Conservation (phyloP, 2,888 invertebrate species). For the Helleia helle region DNA sequence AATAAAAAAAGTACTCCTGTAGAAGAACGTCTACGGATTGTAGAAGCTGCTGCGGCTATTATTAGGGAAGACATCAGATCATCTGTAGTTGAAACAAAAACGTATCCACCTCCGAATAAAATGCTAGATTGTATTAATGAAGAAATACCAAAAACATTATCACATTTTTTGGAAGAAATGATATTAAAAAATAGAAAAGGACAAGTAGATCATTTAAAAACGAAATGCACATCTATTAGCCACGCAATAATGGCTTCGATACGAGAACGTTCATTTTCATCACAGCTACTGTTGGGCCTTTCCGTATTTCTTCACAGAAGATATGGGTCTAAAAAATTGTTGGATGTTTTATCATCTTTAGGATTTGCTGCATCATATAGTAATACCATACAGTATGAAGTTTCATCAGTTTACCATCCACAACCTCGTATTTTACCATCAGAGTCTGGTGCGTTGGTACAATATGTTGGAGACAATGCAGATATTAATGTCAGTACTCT, state of each 20-base stretch:
- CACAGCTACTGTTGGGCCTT: slow-evolving; percentile 28
- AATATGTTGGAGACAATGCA: slow-evolving; percentile 28
- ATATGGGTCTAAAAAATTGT: slow-evolving; percentile 30
- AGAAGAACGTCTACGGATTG: slow-evolving; percentile 32
- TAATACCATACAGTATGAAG: slow-evolving; percentile 27
- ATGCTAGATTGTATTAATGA: slow-evolving; percentile 27
- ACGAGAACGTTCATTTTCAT: slow-evolving; percentile 25
- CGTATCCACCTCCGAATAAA: slow-evolving; percentile 35
- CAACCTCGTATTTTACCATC: slow-evolving; percentile 33
- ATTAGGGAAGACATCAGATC: slow-evolving; percentile 38
- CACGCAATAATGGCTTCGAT: slow-evolving; percentile 32
- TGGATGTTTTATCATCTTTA: slow-evolving; percentile 31
- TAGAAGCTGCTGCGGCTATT: slow-evolving; percentile 39
- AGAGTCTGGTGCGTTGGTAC: slow-evolving; percentile 29
- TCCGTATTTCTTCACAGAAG: slow-evolving; percentile 32
- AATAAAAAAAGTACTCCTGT: slow-evolving; percentile 22
- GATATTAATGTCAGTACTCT: slow-evolving; percentile 20
- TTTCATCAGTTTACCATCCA: no score
- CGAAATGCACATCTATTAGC: no score
- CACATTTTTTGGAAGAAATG: slow-evolving; percentile 31
- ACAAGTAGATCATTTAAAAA: slow-evolving; percentile 25
- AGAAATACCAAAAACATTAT: slow-evolving; percentile 29
- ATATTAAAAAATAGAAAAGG: slow-evolving; percentile 29
- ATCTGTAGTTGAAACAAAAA: slow-evolving; percentile 30
- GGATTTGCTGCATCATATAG: slow-evolving; percentile 34